Percentiles rank a stretch among this genome's conserved stretches.
These are phyloP conservation scores for Enoplosus armatus DNA, from an alignment of 2,797 vertebrate genomes.

Conservation along the genomic window DNA sequence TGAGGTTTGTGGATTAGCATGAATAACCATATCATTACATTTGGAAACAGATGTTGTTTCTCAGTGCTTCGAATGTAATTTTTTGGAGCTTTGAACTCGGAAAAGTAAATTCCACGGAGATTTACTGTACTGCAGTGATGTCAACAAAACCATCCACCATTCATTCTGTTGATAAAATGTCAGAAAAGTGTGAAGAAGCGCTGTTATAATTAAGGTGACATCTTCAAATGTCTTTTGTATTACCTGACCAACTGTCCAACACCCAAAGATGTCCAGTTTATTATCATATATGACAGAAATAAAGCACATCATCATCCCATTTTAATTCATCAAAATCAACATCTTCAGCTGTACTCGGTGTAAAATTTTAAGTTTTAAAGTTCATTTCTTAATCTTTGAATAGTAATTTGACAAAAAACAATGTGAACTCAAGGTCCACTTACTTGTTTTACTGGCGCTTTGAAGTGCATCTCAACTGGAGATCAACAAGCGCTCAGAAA, in stretches of 20 bases:
- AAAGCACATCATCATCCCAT: neutral
- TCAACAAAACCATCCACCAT: too few species aligned
- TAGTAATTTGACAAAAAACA: too few species aligned
- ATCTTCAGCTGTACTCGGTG: too few species aligned
- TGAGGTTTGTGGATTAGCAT: slow-evolving; percentile 25
- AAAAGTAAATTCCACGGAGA: slow-evolving; percentile 26
- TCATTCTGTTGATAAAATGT: neutral
- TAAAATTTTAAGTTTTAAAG: neutral
- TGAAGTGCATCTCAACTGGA: neutral
- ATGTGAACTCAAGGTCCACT: too few species aligned
- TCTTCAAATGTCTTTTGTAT: neutral
- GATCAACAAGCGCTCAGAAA: neutral
- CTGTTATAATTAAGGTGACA: neutral
- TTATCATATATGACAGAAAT: neutral
- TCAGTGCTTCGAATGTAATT: slow-evolving; percentile 6
- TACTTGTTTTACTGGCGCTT: too few species aligned
- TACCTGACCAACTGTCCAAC: neutral
- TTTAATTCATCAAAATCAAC: neutral
- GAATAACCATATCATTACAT: slow-evolving; percentile 49
- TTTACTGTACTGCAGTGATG: slow-evolving; percentile 21
- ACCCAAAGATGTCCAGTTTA: neutral
- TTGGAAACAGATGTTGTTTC: slow-evolving; percentile 51
- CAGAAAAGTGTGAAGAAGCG: neutral
- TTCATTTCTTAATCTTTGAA: neutral
- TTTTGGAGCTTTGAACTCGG: slow-evolving; percentile 6